phyloP scores from a whole-genome alignment of 2,113 vertebrate genomes.

The Archocentrus centrarchus region DNA sequence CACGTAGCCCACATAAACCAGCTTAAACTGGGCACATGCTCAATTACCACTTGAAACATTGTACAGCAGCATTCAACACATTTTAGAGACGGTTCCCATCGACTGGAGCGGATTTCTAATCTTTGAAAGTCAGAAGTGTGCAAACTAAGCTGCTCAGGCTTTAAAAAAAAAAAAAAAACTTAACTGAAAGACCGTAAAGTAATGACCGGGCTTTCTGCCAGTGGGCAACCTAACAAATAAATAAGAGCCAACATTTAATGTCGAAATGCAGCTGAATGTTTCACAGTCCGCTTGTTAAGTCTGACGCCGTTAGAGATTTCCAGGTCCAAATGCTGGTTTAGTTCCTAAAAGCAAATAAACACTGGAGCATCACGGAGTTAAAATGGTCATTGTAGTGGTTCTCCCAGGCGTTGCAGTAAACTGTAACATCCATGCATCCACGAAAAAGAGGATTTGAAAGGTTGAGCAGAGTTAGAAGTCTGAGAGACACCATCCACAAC shows the following conservation, averaged over 20 bases:
- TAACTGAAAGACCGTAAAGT: background rate
- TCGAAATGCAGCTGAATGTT: background rate
- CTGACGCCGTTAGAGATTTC: background rate
- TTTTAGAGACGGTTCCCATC: background rate
- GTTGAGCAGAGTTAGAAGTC: background rate
- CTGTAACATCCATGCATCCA: background rate
- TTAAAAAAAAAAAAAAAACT: background rate
- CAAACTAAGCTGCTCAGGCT: background rate
- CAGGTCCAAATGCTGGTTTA: background rate
- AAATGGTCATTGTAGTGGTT: background rate
- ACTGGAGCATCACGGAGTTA: background rate
- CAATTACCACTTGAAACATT: background rate
- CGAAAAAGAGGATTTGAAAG: background rate
- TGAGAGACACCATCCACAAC: background rate
- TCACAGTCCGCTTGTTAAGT: background rate
- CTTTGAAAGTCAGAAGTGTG: background rate
- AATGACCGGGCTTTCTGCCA: background rate
- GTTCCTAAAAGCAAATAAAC: background rate
- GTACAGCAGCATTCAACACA: background rate
- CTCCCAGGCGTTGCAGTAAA: background rate
- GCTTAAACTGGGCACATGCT: background rate
- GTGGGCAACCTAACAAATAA: background rate
- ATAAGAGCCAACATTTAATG: background rate
- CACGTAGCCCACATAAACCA: conserved; percentile 3
- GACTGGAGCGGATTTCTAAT: background rate